Evolutionary conservation across 2,888 invertebrate species (phyloP), one percentile per base, ranked within the genome.

Genomic region (Tenthredo distinguenda): DNA sequence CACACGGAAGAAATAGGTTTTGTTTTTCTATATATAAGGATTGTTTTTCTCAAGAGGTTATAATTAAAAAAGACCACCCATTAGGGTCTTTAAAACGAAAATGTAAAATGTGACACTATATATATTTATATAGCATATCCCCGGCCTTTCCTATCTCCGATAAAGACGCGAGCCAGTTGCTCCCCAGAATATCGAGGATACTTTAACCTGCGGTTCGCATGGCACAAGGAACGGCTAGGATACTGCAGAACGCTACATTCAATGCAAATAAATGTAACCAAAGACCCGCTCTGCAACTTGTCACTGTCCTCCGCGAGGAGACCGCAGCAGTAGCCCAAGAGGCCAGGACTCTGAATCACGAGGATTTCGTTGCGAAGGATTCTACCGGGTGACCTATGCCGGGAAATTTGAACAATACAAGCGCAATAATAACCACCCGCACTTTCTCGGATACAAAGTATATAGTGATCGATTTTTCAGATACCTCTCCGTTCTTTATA

Each of bases 221-320:
- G 76, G 84, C 84, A 86, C 34, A n/a, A 68, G 31, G 82, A 62
- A 31, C 72, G 43, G 86, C 84, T 85, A 68, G 84, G 86, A 86
- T 85, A 81, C 85, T 86, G 84, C 40, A 21, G 43, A 74, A 68
- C 37, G 85, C 85, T 68, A 88, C 87, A 87, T 87, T 87, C 87
- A 87, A 88, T 87, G 87, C 87, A 87, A 87, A 88, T 88, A 87
- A 79, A 79, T 40, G 55, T 40, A 62, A 40, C 85, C 86, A 81
- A 34, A 86, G 84, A 87, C 87, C 87, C 85, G 87, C 86, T 85
- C 86, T 65, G 85, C 87, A 88, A 85, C 87, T 88, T 87, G 85
- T 88, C 88, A 88, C 87, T 87, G 87, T 86, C 87, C 71, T 34
- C 65, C n/a, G 72, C 68, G 79, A 34, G n/a, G 62, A 37, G 58